Conservation (phyloP, 2,888 invertebrate species). For the Amiota mariae region DNA sequence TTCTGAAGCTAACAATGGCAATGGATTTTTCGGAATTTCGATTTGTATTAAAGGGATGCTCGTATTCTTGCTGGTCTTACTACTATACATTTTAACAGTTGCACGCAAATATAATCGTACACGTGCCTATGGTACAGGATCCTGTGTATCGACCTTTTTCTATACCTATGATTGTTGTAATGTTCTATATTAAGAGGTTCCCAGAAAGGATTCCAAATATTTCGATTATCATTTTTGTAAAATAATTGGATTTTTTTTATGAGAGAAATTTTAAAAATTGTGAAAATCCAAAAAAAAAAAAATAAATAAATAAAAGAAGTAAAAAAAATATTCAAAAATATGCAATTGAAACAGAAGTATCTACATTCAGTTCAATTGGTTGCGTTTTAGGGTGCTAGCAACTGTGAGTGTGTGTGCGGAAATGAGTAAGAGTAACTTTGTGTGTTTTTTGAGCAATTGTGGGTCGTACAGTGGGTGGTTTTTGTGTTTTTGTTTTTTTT, state of each 20-base stretch:
- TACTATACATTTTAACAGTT: slow-evolving; percentile 28
- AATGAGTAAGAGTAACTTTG: background rate
- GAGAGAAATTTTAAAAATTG: no score
- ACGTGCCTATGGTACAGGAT: slow-evolving; percentile 48
- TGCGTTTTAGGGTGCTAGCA: slow-evolving; percentile 37
- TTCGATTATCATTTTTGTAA: background rate
- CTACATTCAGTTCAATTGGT: slow-evolving; percentile 45
- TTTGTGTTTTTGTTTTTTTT: background rate
- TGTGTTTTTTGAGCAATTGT: background rate
- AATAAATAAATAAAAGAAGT: background rate
- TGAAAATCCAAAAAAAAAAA: slow-evolving; percentile 18
- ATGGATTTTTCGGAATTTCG: background rate
- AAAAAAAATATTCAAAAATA: background rate
- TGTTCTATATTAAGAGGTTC: slow-evolving; percentile 32
- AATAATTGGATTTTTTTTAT: background rate
- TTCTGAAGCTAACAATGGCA: background rate
- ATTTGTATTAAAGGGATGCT: slow-evolving; percentile 35
- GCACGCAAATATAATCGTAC: slow-evolving; percentile 48
- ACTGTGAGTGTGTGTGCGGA: background rate
- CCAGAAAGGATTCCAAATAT: background rate
- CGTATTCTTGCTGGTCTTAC: slow-evolving; percentile 39
- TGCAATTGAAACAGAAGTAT: slow-evolving; percentile 25
- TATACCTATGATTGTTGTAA: slow-evolving; percentile 51
- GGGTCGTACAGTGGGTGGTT: background rate
- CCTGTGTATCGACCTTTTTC: slow-evolving; percentile 48